phyloP scores from a whole-genome alignment of 2,113 vertebrate species.

The Oostethus manadensis region DNA sequence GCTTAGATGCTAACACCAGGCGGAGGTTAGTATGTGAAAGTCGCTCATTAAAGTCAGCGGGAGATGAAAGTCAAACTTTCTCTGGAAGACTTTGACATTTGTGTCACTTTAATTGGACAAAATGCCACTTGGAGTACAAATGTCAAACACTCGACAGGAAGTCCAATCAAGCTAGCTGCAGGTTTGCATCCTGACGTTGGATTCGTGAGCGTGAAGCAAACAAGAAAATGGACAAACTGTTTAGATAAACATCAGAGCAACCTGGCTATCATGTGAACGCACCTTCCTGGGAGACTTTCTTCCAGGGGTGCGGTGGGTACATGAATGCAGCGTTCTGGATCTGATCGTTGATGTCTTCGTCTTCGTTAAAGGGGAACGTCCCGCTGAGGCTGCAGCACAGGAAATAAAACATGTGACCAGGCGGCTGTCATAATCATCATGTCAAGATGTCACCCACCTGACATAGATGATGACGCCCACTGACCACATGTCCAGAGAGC shows the following conservation, averaged over 20 bases:
- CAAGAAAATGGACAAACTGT: too few relatives aligned
- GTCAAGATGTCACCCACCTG: conserved; percentile 31
- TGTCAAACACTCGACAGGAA: too few relatives aligned
- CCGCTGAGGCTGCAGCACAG: conserved; percentile 81
- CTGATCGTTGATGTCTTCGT: conserved; percentile 97
- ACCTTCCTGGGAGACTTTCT: conserved; percentile 93
- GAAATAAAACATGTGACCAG: not conserved
- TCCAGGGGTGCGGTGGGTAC: conserved; percentile 98
- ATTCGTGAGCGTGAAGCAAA: too few relatives aligned
- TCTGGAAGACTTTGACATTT: too few relatives aligned
- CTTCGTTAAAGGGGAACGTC: conserved; percentile 96
- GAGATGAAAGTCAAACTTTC: not conserved
- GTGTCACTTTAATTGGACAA: too few relatives aligned
- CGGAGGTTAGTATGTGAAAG: not conserved
- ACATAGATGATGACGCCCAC: conserved; percentile 97
- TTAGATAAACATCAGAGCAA: not conserved
- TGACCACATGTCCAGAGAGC: conserved; percentile 98
- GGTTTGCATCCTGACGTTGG: too few relatives aligned
- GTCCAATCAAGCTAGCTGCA: too few relatives aligned
- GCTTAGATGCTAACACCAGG: not conserved
- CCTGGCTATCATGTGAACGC: not conserved
- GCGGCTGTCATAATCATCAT: not conserved
- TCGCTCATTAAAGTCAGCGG: conserved; percentile 8
- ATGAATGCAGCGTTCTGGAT: conserved; percentile 98
- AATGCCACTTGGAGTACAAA: too few relatives aligned